Base-by-base conservation (phyloP, 2,888 invertebrate species). In the Ceriagrion tenellum region DNA sequence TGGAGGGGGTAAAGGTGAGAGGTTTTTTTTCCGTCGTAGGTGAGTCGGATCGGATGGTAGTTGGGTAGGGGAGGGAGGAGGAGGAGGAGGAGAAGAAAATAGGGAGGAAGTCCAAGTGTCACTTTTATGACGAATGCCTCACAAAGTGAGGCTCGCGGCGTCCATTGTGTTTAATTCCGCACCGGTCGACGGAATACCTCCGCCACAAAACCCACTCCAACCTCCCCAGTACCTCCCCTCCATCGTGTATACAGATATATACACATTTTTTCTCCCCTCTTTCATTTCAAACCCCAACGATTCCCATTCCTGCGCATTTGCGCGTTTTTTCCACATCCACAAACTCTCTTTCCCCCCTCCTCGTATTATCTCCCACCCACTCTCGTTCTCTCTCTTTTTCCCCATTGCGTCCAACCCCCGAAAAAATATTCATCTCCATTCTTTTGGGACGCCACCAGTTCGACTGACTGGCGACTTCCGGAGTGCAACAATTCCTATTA, bases 111-210 rank as follows among this genome's bases (percentile, higher is more conserved):
- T 93, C 93, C 40, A 93, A 69, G 69, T 93, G 93, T 93, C 93
- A 93, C 47, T 93, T 93, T 93, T 93, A 93, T 93, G 93, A 93
- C 93, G 69, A 93, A 93, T 93, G 93, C 69, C 69, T 74, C 69
- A 69, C 69, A 93, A 93, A 93, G 63, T 93, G 74, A 63, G 69
- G 69, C 47, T 23, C 63, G 59, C 12, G 20, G 59, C 16, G 69
- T 26, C 93, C 93, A 93, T 93, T 93, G 93, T 93, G 69, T 93
- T 26, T 69, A 93, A 93, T 93, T 74, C 47, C 59, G 12, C 35
- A 30, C 30, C 81, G 13, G 35, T 13, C 81, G n/a, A 26, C n/a
- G 6, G 20, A n/a, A 69, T 20, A 20, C 20, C 59, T 20, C 59
- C 59, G 1, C 59, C 59, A 8, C 13, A 6, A 59, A 59, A 47